Conservation (phyloP, 2,888 invertebrate genomes). For the Lucinisca nassula region DNA sequence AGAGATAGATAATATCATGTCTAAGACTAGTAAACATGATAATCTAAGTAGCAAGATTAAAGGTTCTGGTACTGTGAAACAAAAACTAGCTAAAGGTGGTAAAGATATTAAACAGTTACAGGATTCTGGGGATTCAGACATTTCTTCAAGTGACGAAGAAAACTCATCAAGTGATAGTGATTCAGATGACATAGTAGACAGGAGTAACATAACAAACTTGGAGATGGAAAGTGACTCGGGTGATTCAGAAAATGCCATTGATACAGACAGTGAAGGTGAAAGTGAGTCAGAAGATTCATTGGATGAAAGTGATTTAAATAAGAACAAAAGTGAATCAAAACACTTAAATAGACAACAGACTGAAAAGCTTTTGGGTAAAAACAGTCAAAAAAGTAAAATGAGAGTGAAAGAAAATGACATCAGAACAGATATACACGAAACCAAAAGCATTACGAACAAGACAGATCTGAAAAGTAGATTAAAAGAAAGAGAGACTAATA, state of each 20-base stretch:
- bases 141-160: background rate
- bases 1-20: constrained; percentile 24
- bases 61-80: background rate
- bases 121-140: no score
- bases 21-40: background rate
- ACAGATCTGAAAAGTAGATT: background rate
- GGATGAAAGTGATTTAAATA: constrained; percentile 5
- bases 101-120: background rate
- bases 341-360: background rate
- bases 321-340: constrained; percentile 16
- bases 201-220: no score
- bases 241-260: no score
- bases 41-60: background rate
- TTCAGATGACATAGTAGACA: background rate
- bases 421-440: background rate
- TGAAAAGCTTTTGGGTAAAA: no score
- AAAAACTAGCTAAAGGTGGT: background rate
- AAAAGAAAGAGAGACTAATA: background rate
- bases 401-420: constrained; percentile 23
- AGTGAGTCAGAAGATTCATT: constrained; percentile 39
- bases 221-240: constrained; percentile 71
- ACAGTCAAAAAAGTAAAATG: constrained; percentile 25
- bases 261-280: constrained; percentile 35
- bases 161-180: background rate
- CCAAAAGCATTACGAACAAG: constrained; percentile 9